Conservation (phyloP, 2,888 invertebrate species). For the Brachyopa scutellaris region DNA sequence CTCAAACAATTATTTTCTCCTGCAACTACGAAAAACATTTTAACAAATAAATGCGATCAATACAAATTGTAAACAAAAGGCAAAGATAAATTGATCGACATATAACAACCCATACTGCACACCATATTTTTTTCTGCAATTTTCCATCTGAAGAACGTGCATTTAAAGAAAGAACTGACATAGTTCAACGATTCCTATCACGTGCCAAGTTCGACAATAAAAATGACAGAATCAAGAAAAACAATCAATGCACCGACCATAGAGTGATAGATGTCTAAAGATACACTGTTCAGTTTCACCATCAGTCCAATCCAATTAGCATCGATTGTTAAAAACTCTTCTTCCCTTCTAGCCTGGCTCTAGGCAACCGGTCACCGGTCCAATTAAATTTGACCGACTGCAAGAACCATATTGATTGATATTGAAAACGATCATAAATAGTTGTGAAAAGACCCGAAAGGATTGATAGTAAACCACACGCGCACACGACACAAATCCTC, state of each 20-base stretch:
- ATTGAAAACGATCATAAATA: conserved; percentile 57
- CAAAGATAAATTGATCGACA: conserved; percentile 19
- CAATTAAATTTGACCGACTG: conserved; percentile 63
- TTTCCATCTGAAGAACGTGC: not conserved
- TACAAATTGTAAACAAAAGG: conserved; percentile 25
- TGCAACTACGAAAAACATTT: not conserved
- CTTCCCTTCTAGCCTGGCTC: not conserved
- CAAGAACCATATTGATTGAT: conserved; percentile 32
- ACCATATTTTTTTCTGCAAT: not conserved
- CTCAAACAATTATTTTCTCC: not conserved
- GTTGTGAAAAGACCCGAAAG: conserved; percentile 36
- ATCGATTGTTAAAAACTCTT: conserved; percentile 37
- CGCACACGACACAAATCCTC: conserved; percentile 39
- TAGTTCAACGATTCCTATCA: conserved; percentile 71
- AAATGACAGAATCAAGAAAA: conserved; percentile 72
- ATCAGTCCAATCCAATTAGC: conserved; percentile 73
- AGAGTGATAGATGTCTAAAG: conserved; percentile 23
- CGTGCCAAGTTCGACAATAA: conserved; percentile 74
- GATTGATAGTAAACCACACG: conserved; percentile 49
- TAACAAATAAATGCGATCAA: conserved; percentile 1
- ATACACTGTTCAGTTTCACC: conserved; percentile 19
- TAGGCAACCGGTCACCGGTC: conserved; percentile 31
- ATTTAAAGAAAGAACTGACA: not conserved
- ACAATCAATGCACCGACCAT: conserved; percentile 67
- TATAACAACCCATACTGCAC: conserved; percentile 11